These are phyloP conservation scores for Sycophila texana DNA, from an alignment of 2,888 invertebrate species.

Conservation along the genomic window DNA sequence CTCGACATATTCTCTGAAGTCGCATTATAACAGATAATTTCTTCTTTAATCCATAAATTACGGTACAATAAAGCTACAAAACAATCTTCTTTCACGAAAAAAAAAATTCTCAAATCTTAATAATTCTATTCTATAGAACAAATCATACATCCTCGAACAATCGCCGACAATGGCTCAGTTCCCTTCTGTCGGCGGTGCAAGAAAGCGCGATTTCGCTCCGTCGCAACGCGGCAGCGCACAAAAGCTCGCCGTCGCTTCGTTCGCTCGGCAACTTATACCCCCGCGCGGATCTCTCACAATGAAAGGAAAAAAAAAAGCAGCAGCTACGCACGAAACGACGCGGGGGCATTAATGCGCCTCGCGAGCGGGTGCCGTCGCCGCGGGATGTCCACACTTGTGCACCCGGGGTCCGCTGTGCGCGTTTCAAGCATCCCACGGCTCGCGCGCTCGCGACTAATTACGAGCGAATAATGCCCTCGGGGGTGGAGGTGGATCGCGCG, in stretches of 20 bases:
- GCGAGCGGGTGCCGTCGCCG: conserved; percentile 61
- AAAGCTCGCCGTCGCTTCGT: neutral
- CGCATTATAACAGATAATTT: too few relatives aligned
- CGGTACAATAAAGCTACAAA: too few relatives aligned
- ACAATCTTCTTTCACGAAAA: too few relatives aligned
- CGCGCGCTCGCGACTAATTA: conserved; percentile 60
- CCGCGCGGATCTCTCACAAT: neutral
- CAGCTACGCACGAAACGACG: neutral
- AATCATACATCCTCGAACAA: too few relatives aligned
- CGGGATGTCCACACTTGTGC: conserved; percentile 69
- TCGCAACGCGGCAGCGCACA: neutral
- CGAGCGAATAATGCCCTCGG: neutral
- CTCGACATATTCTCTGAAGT: too few relatives aligned
- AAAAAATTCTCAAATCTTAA: too few relatives aligned
- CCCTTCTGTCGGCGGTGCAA: too few relatives aligned
- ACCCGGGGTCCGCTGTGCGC: neutral
- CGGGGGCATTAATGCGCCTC: neutral
- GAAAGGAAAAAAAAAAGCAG: neutral
- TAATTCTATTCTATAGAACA: too few relatives aligned
- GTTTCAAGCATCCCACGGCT: neutral
- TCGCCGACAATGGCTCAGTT: too few relatives aligned
- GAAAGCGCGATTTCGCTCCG: neutral
- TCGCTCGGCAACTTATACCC: neutral
- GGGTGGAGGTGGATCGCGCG: too few relatives aligned
- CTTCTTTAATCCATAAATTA: too few relatives aligned